Evolutionary conservation across 2,797 vertebrate species (phyloP).

Genomic region (Avahi laniger): DNA sequence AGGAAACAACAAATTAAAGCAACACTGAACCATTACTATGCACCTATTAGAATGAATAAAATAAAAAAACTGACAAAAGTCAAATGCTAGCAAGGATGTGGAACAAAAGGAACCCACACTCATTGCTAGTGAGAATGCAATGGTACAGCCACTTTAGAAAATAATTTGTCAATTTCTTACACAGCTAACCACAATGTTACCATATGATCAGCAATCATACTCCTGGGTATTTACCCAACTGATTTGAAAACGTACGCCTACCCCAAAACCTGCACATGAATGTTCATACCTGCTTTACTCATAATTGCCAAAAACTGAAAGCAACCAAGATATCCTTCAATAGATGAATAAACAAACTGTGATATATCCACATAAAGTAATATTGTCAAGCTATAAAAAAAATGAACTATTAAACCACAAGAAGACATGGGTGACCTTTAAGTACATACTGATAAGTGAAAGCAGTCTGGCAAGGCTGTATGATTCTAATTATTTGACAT

Average conservation of each 20-base stretch:
- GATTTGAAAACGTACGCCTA: neutral
- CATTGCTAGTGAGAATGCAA: neutral
- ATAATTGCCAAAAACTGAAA: neutral
- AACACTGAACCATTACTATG: neutral
- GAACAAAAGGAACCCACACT: neutral
- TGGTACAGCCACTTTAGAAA: neutral
- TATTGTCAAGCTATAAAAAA: neutral
- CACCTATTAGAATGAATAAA: neutral
- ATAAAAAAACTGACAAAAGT: neutral
- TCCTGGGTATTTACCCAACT: neutral
- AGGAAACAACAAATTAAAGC: neutral
- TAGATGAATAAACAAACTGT: neutral
- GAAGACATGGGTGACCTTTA: neutral
- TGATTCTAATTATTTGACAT: neutral
- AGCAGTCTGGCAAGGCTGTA: neutral
- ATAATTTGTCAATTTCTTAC: neutral
- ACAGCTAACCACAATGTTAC: neutral
- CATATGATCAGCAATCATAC: neutral
- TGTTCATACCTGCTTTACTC: neutral
- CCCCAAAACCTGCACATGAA: neutral
- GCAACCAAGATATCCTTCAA: neutral
- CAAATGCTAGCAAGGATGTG: neutral
- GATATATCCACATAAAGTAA: neutral
- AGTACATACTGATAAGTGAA: neutral
- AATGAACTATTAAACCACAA: neutral